phyloP scores from a whole-genome alignment of 2,888 invertebrate genomes.

The Margaritifera margaritifera region DNA sequence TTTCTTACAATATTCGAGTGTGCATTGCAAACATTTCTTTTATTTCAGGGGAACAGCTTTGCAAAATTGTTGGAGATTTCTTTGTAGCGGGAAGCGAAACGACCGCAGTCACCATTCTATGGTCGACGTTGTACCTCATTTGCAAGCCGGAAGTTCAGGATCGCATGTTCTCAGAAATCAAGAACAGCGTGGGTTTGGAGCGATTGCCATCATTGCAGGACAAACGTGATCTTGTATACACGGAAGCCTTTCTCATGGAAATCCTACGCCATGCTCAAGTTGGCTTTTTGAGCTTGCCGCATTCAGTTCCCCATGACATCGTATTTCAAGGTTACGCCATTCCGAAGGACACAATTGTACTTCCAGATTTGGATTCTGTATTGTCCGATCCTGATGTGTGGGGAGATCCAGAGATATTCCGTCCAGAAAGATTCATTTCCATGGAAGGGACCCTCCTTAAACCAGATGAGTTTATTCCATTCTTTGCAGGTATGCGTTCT shows the following conservation, averaged over 20 bases:
- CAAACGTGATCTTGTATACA: not conserved
- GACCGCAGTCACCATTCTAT: not conserved
- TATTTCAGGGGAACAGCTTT: slow-evolving; percentile 2
- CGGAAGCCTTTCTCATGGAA: not conserved
- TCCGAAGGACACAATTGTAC: not conserved
- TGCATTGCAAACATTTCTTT: no score
- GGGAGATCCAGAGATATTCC: not conserved
- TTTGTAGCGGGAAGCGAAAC: slow-evolving; percentile 1
- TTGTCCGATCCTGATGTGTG: slow-evolving; percentile 1
- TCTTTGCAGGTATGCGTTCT: slow-evolving; percentile 4
- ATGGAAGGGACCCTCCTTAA: not conserved
- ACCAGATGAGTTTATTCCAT: slow-evolving; percentile 2
- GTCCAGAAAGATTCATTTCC: not conserved
- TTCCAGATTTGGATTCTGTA: slow-evolving; percentile 5
- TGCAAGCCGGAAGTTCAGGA: slow-evolving; percentile 2
- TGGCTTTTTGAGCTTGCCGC: not conserved
- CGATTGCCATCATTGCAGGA: slow-evolving; percentile 1
- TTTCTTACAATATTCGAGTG: not conserved
- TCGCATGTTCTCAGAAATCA: not conserved
- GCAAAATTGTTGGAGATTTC: not conserved
- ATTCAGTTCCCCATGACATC: not conserved
- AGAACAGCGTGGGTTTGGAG: not conserved
- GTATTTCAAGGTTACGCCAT: slow-evolving; percentile 1
- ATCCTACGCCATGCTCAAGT: slow-evolving; percentile 5
- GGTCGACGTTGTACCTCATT: not conserved